Base-by-base conservation (phyloP, 2,113 vertebrate species). In the Nibea coibor region DNA sequence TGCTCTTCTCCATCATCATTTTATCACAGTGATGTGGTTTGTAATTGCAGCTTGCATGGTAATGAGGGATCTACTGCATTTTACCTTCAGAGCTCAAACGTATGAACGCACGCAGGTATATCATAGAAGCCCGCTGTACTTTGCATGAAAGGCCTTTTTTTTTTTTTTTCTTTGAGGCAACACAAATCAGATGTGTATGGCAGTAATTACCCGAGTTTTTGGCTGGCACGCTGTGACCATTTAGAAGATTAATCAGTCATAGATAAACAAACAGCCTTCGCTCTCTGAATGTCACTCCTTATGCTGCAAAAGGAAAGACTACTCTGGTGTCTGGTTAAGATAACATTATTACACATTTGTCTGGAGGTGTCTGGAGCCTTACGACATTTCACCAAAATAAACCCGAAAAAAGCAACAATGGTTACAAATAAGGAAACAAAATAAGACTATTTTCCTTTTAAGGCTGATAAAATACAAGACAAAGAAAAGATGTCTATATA, bases 181-280 rank as follows among this genome's bases (percentile, higher is more conserved):
- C 66, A 78, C 84, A 84, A 87, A 89, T 92, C 82, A 88, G 79
- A 90, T 68, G 80, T 89, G 81, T 75, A 85, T 83, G 83, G 89
- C 80, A 62, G 90, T 91, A 89, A 93, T 91, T 90, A 90, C 56
- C 43, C 54, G 31, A 28, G 66, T 59, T 85, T 80, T 85, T 79
- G 62, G 58, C 83, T 84, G 80, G 80, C 83, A 89, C 47, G 69
- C 80, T 78, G 79, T 7, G 64, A 83, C 82, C 81, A 89, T 89
- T 92, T 86, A 79, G 67, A 79, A 86, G 85, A 91, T 89, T 83
- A 85, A 92, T 93, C 85, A 87, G 83, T 86, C 64, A 56, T 65
- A 72, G 77, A 87, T 88, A 86, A 91, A 92, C 84, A 92, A 91
- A 93, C 82, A 80, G 57, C 45, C 24, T 83, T 65, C 56, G 39